phyloP scores from a whole-genome alignment of 2,888 invertebrate species.

The Sinotaia quadrata region DNA sequence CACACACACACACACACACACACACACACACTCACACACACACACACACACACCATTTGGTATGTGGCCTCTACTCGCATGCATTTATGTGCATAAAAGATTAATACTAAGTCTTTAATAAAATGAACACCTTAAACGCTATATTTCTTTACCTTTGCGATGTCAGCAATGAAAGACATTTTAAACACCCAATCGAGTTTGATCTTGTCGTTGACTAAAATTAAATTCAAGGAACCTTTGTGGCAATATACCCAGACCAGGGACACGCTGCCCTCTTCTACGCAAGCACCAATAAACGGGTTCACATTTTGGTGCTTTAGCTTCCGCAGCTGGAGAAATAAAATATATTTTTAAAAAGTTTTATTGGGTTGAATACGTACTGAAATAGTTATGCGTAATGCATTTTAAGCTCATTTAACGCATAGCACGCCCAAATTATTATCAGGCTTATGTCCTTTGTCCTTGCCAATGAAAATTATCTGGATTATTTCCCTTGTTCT shows the following conservation, averaged over 20 bases:
- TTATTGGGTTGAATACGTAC: too few relatives aligned
- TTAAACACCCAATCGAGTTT: slow-evolving; percentile 64
- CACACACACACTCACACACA: slow-evolving; percentile 6
- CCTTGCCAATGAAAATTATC: too few relatives aligned
- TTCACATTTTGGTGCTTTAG: slow-evolving; percentile 88
- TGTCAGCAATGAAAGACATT: slow-evolving; percentile 60
- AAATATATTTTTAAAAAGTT: background rate
- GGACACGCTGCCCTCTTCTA: slow-evolving; percentile 83
- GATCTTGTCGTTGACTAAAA: slow-evolving; percentile 60
- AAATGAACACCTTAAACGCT: too few relatives aligned
- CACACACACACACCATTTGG: slow-evolving; percentile 16
- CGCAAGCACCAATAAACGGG: slow-evolving; percentile 86
- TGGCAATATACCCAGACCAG: slow-evolving; percentile 87
- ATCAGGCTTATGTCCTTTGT: too few relatives aligned
- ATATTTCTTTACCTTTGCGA: too few relatives aligned
- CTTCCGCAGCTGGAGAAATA: slow-evolving; percentile 82
- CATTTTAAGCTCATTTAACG: too few relatives aligned
- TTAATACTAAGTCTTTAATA: too few relatives aligned
- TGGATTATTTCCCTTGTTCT: too few relatives aligned
- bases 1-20: background rate
- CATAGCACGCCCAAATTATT: too few relatives aligned
- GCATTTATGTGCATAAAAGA: too few relatives aligned
- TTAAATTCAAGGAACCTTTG: slow-evolving; percentile 80
- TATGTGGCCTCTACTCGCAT: too few relatives aligned
- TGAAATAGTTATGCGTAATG: too few relatives aligned